Percentiles rank a stretch among this genome's conserved stretches.
Conservation (phyloP, 2,797 vertebrate genomes). For the Enteromius viviparus region DNA sequence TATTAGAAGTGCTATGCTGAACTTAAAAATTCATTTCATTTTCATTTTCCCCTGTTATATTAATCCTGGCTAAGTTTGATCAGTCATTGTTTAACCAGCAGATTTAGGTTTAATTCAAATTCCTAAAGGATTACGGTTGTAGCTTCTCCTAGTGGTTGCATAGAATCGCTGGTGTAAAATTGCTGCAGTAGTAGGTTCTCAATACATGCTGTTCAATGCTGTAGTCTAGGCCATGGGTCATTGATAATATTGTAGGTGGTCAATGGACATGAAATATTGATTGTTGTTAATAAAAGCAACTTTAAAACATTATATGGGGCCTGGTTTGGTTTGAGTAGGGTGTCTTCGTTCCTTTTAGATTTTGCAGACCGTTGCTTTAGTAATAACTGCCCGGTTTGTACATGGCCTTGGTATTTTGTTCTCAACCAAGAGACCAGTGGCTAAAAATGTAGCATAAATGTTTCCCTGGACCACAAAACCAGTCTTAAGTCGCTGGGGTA, state of each 20-base stretch:
- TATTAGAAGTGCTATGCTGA: conserved; percentile 6
- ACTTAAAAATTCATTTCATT: not conserved
- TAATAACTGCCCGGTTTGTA: too few relatives aligned
- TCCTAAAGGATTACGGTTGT: conserved; percentile 7
- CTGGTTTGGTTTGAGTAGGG: too few relatives aligned
- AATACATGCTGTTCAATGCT: not conserved
- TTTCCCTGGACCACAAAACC: too few relatives aligned
- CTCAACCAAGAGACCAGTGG: too few relatives aligned
- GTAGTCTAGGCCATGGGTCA: not conserved
- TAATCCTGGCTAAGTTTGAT: conserved; percentile 10
- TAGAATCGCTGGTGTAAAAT: not conserved
- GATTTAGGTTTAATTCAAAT: conserved; percentile 28
- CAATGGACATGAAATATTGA: not conserved
- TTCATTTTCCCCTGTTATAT: not conserved
- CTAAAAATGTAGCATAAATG: too few relatives aligned
- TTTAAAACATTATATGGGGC: not conserved
- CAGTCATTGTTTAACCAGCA: conserved; percentile 26
- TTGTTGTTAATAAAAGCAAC: not conserved
- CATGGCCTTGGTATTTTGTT: too few relatives aligned
- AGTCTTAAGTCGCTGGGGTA: too few relatives aligned
- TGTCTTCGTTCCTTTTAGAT: too few relatives aligned
- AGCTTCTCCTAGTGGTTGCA: conserved; percentile 3
- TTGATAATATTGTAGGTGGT: not conserved
- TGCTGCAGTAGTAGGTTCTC: not conserved
- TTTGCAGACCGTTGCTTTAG: too few relatives aligned